phyloP scores from a whole-genome alignment of 2,888 invertebrate genomes.

The Dichetophora obliterata region DNA sequence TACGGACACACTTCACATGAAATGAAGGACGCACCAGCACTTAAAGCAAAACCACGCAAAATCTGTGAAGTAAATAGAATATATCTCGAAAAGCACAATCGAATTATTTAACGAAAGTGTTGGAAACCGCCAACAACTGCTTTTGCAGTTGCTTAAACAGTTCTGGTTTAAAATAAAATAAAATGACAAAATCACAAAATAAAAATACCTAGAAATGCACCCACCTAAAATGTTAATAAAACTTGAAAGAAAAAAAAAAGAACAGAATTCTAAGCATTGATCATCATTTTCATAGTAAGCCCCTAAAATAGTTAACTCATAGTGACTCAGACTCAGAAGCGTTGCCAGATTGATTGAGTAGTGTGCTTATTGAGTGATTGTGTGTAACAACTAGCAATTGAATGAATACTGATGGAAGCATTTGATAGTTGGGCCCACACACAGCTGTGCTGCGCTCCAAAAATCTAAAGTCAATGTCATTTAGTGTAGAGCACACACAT shows the following conservation, averaged over 20 bases:
- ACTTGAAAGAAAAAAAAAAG: no score
- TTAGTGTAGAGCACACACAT: not conserved
- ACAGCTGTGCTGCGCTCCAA: constrained; percentile 49
- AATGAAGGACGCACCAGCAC: not conserved
- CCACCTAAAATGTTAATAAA: not conserved
- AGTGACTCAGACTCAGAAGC: no score
- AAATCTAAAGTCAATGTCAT: constrained; percentile 66
- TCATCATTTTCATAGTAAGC: no score
- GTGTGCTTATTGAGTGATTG: no score
- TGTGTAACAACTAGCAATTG: not conserved
- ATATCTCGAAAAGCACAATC: not conserved
- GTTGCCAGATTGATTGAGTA: no score
- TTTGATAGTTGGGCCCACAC: constrained; percentile 60
- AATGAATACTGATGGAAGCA: constrained; percentile 6
- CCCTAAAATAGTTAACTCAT: no score
- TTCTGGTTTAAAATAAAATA: not conserved
- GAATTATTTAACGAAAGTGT: not conserved
- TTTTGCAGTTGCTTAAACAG: not conserved
- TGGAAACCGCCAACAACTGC: not conserved
- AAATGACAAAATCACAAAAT: not conserved
- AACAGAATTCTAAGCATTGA: no score
- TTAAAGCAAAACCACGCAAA: not conserved
- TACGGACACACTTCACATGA: not conserved
- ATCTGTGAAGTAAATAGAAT: not conserved
- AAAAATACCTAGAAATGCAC: not conserved